Conservation (phyloP, 2,797 vertebrate genomes). For the Characodon lateralis region DNA sequence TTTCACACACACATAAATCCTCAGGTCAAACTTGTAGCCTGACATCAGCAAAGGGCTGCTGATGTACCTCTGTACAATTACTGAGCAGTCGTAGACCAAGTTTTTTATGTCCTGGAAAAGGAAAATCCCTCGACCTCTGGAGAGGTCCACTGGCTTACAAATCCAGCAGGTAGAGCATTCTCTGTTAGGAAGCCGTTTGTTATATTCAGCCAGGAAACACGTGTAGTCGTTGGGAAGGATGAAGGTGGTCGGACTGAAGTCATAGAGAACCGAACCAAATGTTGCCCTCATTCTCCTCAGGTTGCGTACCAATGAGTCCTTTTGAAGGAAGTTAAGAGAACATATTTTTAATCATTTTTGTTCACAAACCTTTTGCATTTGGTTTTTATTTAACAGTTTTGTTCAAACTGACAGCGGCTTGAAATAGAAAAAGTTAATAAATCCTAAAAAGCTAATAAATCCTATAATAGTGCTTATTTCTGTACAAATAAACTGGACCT, state of each 20-base stretch:
- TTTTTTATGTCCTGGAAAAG: constrained; percentile 83
- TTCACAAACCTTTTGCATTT: background rate
- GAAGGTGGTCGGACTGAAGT: constrained; percentile 82
- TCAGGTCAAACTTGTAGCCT: constrained; percentile 86
- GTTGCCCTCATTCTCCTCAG: constrained; percentile 80
- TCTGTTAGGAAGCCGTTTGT: constrained; percentile 55
- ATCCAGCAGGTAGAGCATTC: constrained; percentile 78
- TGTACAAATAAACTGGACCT: background rate
- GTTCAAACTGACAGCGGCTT: background rate
- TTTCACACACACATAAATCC: constrained; percentile 85
- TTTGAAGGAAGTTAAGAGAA: constrained; percentile 2
- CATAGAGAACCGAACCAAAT: constrained; percentile 74
- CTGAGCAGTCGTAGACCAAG: constrained; percentile 78
- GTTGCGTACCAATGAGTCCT: constrained; percentile 82
- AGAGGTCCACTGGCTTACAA: constrained; percentile 84
- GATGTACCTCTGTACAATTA: constrained; percentile 85
- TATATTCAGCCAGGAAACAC: constrained; percentile 80
- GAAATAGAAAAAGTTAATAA: background rate
- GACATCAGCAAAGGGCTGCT: constrained; percentile 84
- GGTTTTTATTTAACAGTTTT: background rate
- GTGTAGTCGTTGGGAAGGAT: constrained; percentile 83
- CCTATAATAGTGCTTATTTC: background rate
- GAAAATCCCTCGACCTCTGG: constrained; percentile 82
- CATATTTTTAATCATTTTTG: background rate
- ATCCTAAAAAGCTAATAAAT: background rate